phyloP scores from a whole-genome alignment of 2,113 vertebrate species.

The Cottus gobio region DNA sequence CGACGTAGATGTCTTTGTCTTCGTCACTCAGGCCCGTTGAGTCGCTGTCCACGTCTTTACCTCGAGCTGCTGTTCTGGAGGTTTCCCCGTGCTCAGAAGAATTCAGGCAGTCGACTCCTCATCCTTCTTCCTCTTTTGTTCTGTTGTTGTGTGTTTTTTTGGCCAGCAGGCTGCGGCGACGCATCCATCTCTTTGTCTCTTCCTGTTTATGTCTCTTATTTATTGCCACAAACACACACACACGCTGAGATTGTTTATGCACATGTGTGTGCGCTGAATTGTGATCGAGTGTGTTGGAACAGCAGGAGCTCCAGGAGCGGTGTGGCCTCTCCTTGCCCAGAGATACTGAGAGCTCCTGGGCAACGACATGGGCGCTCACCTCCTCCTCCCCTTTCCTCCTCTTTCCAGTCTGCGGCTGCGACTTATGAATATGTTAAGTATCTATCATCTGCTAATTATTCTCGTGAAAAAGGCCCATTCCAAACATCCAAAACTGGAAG shows the following conservation, averaged over 20 bases:
- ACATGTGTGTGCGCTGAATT: neutral
- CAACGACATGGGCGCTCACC: neutral
- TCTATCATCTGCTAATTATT: constrained; percentile 9
- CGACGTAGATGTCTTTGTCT: neutral
- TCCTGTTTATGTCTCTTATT: constrained; percentile 17
- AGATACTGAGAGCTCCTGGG: constrained; percentile 16
- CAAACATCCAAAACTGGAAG: neutral
- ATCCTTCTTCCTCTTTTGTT: constrained; percentile 1
- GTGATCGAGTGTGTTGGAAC: neutral
- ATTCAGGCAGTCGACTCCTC: neutral
- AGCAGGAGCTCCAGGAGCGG: neutral
- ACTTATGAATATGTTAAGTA: neutral
- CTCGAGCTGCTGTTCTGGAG: neutral
- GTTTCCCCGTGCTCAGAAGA: neutral
- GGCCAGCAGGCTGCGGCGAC: neutral
- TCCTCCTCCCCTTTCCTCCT: no score
- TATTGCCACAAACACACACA: constrained; percentile 15
- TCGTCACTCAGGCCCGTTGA: neutral
- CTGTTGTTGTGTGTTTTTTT: constrained; percentile 2
- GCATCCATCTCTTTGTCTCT: constrained; percentile 21
- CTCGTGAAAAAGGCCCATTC: neutral
- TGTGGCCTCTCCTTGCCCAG: neutral
- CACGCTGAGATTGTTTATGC: neutral
- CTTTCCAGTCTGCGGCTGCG: neutral
- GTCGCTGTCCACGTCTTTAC: neutral